Evolutionary conservation across 2,888 invertebrate species (phyloP).

Genomic region (Hypena proboscidalis): DNA sequence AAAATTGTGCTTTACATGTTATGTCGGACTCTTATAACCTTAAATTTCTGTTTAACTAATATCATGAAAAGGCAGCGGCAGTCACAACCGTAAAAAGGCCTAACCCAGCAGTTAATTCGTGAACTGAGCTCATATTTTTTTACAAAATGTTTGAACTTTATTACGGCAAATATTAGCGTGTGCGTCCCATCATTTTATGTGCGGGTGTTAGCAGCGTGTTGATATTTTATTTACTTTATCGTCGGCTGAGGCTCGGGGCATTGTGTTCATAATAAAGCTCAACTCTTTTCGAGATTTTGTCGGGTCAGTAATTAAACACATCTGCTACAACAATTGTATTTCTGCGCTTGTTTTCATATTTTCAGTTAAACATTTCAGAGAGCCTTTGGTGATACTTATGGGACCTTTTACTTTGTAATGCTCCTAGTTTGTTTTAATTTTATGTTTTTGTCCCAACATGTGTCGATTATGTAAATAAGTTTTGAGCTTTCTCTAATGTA

Average conservation of each 20-base stretch:
- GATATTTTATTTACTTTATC: slow-evolving; percentile 81
- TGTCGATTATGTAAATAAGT: slow-evolving; percentile 53
- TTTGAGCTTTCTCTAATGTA: slow-evolving; percentile 12
- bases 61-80: slow-evolving; percentile 55
- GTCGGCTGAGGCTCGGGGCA: slow-evolving; percentile 57
- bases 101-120: slow-evolving; percentile 73
- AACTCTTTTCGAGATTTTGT: slow-evolving; percentile 75
- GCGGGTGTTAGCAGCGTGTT: slow-evolving; percentile 70
- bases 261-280: slow-evolving; percentile 73
- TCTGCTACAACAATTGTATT: slow-evolving; percentile 75
- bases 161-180: slow-evolving; percentile 75
- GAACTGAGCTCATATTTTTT: slow-evolving; percentile 64
- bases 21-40: slow-evolving; percentile 65
- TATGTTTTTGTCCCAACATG: slow-evolving; percentile 50
- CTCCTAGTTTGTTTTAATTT: slow-evolving; percentile 59
- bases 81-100: slow-evolving; percentile 60
- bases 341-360: slow-evolving; percentile 61
- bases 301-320: slow-evolving; percentile 82
- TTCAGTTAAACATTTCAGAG: slow-evolving; percentile 59
- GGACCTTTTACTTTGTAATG: slow-evolving; percentile 55
- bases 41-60: slow-evolving; percentile 65
- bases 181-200: slow-evolving; percentile 66
- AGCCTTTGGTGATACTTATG: slow-evolving; percentile 56
- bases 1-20: slow-evolving; percentile 69
- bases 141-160: slow-evolving; percentile 72